These are phyloP conservation scores for Monomorium pharaonis DNA, from an alignment of 1,140 invertebrate species.

Conservation along the genomic window DNA sequence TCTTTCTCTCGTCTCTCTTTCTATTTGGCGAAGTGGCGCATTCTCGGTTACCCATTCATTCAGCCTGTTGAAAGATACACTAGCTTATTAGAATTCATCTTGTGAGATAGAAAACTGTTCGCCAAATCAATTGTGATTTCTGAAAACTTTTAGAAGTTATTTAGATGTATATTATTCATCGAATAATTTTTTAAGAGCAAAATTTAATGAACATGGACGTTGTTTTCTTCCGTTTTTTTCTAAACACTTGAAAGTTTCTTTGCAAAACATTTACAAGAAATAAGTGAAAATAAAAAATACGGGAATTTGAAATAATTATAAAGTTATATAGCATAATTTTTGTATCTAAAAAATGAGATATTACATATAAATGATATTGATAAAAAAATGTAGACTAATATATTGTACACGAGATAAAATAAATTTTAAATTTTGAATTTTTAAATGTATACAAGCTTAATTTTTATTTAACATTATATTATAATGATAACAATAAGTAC, in stretches of 20 bases:
- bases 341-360: neutral
- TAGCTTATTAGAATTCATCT: neutral
- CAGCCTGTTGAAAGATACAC: neutral
- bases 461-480: neutral
- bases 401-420: neutral
- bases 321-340: neutral
- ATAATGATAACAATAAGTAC: neutral
- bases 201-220: neutral
- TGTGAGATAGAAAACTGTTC: neutral
- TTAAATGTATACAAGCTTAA: neutral
- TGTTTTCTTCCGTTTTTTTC: neutral
- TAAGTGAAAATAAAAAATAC: neutral
- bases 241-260: neutral
- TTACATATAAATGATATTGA: neutral
- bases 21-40: conserved; percentile 17
- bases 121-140: neutral
- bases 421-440: too few species aligned
- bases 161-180: neutral
- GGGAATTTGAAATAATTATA: neutral
- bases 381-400: neutral
- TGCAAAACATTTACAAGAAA: neutral
- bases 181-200: neutral
- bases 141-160: neutral
- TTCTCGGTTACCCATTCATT: conserved; percentile 33
- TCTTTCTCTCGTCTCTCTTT: conserved; percentile 6